Percentiles rank a stretch among this genome's conserved stretches.
These are phyloP conservation scores for Bathynomus jamesi DNA, from an alignment of 1,140 invertebrate genomes.

Conservation along the genomic window DNA sequence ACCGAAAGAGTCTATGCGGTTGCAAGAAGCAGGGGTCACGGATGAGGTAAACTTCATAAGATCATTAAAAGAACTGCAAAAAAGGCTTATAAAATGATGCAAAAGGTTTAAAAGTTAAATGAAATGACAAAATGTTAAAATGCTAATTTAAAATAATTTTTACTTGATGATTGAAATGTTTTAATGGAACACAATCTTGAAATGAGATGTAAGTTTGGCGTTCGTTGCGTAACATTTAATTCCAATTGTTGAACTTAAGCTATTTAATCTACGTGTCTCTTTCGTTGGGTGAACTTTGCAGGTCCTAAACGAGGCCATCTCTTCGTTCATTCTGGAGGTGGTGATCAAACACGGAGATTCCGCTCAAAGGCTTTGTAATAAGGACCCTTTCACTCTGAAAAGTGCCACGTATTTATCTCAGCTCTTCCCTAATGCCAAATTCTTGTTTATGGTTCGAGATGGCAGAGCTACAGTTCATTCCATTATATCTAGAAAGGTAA, in stretches of 20 bases:
- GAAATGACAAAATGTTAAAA: too few relatives aligned
- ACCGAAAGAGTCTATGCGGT: conserved; percentile 74
- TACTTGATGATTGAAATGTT: too few relatives aligned
- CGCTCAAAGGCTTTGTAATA: conserved; percentile 89
- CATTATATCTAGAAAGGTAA: conserved; percentile 68
- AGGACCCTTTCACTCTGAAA: conserved; percentile 95
- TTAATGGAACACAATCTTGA: too few relatives aligned
- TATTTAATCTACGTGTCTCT: too few relatives aligned
- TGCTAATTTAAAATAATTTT: too few relatives aligned
- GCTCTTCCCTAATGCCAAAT: conserved; percentile 71
- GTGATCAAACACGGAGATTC: conserved; percentile 92
- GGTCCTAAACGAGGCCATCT: conserved; percentile 89
- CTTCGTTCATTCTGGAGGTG: conserved; percentile 92
- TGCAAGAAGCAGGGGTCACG: conserved; percentile 89
- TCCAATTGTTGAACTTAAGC: too few relatives aligned
- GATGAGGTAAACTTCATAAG: conserved; percentile 55
- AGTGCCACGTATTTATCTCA: conserved; percentile 69
- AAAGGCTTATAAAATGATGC: too few relatives aligned
- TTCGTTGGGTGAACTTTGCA: too few relatives aligned
- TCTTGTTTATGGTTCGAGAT: conserved; percentile 96
- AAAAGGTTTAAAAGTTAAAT: too few relatives aligned
- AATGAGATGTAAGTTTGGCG: too few relatives aligned
- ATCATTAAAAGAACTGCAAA: too few relatives aligned
- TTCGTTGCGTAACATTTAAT: too few relatives aligned
- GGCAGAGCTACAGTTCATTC: conserved; percentile 96